Evolutionary conservation across 2,888 invertebrate genomes (phyloP).

Genomic region (Stenodema calcarata): DNA sequence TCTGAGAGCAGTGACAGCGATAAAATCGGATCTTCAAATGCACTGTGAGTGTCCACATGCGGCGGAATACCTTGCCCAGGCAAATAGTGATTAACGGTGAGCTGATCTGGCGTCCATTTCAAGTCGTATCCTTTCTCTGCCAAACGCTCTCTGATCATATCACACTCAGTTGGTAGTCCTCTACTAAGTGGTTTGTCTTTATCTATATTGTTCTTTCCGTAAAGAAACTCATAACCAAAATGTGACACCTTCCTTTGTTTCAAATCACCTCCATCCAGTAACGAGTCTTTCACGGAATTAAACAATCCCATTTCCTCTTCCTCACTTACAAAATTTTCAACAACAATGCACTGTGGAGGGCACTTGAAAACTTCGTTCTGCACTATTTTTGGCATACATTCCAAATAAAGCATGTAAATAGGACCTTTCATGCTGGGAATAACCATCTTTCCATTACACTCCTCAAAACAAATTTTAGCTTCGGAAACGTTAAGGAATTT

Average conservation of each 20-base stretch:
- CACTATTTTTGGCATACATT: constrained; percentile 58
- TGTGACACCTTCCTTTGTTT: constrained; percentile 88
- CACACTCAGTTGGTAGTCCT: constrained; percentile 74
- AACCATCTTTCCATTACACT: constrained; percentile 68
- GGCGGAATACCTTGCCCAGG: constrained; percentile 95
- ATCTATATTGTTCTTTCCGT: constrained; percentile 86
- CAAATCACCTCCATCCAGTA: constrained; percentile 61
- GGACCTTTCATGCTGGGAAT: constrained; percentile 68
- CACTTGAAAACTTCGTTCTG: constrained; percentile 55
- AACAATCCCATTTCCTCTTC: constrained; percentile 72
- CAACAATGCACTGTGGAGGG: constrained; percentile 74
- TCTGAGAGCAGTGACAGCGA: constrained; percentile 84
- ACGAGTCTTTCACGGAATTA: constrained; percentile 59
- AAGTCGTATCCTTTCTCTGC: constrained; percentile 60
- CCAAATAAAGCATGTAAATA: constrained; percentile 72
- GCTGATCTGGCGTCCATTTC: constrained; percentile 72
- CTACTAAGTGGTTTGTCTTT: constrained; percentile 70
- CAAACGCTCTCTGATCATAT: constrained; percentile 70
- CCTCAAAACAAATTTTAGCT: constrained; percentile 67
- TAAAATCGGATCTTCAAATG: constrained; percentile 87
- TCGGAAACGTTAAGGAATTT: constrained; percentile 65
- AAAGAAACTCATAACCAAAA: constrained; percentile 90
- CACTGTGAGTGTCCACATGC: constrained; percentile 94
- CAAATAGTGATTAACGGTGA: constrained; percentile 83
- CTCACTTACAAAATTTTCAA: constrained; percentile 74